These are phyloP conservation scores for Pterophyllum scalare DNA, from an alignment of 2,113 vertebrate genomes.

Conservation along the genomic window DNA sequence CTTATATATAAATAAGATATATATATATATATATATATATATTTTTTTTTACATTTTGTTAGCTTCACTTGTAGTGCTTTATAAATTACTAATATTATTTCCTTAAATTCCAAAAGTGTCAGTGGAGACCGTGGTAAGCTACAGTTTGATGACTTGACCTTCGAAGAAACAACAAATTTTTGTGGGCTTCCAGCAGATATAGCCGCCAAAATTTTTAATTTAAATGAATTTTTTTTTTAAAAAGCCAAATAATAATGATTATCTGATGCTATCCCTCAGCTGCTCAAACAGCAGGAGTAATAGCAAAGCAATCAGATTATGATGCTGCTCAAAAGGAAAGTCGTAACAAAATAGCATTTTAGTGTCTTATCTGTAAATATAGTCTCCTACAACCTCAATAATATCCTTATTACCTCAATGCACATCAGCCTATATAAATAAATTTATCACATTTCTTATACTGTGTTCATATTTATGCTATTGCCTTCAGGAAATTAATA, in stretches of 20 bases:
- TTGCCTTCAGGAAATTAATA: neutral
- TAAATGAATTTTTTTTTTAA: too few relatives aligned
- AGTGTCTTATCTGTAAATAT: neutral
- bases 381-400: neutral
- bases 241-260: neutral
- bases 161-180: neutral
- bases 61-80: neutral
- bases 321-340: neutral
- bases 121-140: neutral
- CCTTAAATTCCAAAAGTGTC: neutral
- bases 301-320: fast-evolving
- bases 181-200: neutral
- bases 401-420: neutral
- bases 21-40: too few relatives aligned
- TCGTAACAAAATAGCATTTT: neutral
- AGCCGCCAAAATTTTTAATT: neutral
- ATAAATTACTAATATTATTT: neutral
- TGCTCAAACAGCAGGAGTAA: neutral
- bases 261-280: too few relatives aligned
- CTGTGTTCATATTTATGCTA: neutral
- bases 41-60: neutral
- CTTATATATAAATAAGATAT: too few relatives aligned
- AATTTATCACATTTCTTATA: neutral
- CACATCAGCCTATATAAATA: too few relatives aligned
- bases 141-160: fast-evolving